These are phyloP conservation scores for Lontra canadensis DNA, from an alignment of 2,113 vertebrate genomes.

Conservation along the genomic window DNA sequence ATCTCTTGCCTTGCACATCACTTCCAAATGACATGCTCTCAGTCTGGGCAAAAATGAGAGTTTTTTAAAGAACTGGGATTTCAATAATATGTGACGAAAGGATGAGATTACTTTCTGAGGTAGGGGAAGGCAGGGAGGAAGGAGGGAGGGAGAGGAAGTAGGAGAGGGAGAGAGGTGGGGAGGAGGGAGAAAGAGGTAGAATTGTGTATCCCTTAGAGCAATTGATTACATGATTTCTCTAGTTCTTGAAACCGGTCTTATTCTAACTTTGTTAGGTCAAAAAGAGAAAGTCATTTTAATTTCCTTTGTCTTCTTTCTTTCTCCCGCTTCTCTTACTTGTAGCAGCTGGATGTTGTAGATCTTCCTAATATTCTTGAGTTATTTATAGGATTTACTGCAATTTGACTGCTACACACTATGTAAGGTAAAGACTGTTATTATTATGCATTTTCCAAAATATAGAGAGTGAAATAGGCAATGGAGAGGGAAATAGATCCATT, in stretches of 20 bases:
- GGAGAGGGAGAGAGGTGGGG: constrained; percentile 74
- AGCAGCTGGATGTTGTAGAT: background rate
- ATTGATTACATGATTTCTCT: constrained; percentile 68
- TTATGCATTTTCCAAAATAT: background rate
- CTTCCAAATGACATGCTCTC: constrained; percentile 91
- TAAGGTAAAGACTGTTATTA: background rate
- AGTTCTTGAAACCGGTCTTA: constrained; percentile 50
- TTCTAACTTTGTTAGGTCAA: constrained; percentile 30
- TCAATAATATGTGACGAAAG: constrained; percentile 91
- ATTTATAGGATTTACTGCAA: background rate
- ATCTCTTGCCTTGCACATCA: constrained; percentile 91
- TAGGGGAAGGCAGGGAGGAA: constrained; percentile 82
- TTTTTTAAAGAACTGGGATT: constrained; percentile 88
- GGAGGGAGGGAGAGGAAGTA: constrained; percentile 76
- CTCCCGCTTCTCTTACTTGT: constrained; percentile 7
- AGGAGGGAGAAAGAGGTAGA: constrained; percentile 83
- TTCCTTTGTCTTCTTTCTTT: background rate
- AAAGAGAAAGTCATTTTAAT: constrained; percentile 46
- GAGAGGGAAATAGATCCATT: background rate
- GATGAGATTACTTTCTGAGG: constrained; percentile 90
- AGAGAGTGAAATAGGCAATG: background rate
- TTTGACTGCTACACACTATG: constrained; percentile 10
- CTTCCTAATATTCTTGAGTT: background rate
- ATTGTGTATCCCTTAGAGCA: constrained; percentile 76
- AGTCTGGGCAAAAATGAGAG: constrained; percentile 90